These are phyloP conservation scores for Periophthalmus modestus DNA, from an alignment of 2,113 vertebrate species.

Conservation along the genomic window DNA sequence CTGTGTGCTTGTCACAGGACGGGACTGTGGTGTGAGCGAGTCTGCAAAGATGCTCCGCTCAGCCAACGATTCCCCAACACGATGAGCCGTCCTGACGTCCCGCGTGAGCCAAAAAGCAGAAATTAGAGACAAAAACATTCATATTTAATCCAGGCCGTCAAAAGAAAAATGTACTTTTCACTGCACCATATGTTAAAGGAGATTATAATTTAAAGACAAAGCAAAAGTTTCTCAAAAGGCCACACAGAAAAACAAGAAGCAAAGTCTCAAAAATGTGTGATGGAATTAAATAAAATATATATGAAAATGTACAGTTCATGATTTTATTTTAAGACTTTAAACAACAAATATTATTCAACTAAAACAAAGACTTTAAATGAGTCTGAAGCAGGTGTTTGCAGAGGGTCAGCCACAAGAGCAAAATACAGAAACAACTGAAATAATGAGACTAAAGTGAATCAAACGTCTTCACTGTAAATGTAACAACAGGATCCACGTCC, in stretches of 20 bases:
- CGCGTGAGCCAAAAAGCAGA: conserved; percentile 49
- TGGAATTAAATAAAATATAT: neutral
- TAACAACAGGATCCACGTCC: too few species aligned
- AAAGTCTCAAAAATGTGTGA: neutral
- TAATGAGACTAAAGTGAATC: too few species aligned
- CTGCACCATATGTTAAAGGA: conserved; percentile 24
- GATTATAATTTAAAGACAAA: conserved; percentile 32
- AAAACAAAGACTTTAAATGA: too few species aligned
- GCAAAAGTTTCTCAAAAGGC: neutral
- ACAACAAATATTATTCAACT: too few species aligned
- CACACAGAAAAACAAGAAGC: neutral
- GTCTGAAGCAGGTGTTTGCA: too few species aligned
- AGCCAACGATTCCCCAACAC: conserved; percentile 51
- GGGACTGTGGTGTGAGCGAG: conserved; percentile 47
- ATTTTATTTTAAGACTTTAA: too few species aligned
- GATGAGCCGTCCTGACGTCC: conserved; percentile 64
- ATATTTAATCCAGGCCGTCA: conserved; percentile 67
- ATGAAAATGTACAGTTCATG: neutral
- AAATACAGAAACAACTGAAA: too few species aligned
- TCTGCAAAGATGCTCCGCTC: conserved; percentile 49
- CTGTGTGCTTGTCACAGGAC: conserved; percentile 57
- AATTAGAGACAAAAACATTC: conserved; percentile 65
- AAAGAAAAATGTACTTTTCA: conserved; percentile 34
- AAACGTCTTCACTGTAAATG: neutral
- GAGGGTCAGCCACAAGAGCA: too few species aligned